Conservation (phyloP, 2,113 vertebrate genomes). For the Xerus inauris region DNA sequence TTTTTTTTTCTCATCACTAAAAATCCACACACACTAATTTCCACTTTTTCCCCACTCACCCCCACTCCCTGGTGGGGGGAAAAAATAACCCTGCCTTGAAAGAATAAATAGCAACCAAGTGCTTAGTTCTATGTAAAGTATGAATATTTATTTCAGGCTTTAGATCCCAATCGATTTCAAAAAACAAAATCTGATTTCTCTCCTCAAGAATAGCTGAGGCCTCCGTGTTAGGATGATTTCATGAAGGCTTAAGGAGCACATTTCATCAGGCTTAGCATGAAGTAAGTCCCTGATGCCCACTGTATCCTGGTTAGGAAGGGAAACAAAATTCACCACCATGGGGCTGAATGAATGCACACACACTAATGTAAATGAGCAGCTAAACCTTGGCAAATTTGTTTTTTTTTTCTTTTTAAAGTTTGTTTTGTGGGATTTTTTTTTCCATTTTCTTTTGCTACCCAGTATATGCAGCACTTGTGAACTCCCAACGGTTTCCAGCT, state of each 20-base stretch:
- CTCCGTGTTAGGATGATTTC: slow-evolving; percentile 55
- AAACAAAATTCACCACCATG: slow-evolving; percentile 81
- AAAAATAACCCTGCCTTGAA: slow-evolving; percentile 66
- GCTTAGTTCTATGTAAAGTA: slow-evolving; percentile 83
- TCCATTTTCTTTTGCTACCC: slow-evolving; percentile 78
- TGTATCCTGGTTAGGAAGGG: slow-evolving; percentile 71
- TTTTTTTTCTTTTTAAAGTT: slow-evolving; percentile 44
- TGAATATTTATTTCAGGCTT: slow-evolving; percentile 88
- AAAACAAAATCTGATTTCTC: slow-evolving; percentile 81
- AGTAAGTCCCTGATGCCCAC: slow-evolving; percentile 82
- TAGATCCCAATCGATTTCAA: slow-evolving; percentile 83
- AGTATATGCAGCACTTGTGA: slow-evolving; percentile 83
- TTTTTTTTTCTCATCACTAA: slow-evolving; percentile 53
- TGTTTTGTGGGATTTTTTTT: slow-evolving; percentile 54
- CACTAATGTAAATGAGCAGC: slow-evolving; percentile 85
- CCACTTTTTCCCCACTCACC: not conserved
- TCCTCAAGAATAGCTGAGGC: slow-evolving; percentile 72
- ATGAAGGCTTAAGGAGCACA: slow-evolving; percentile 78
- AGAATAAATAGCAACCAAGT: slow-evolving; percentile 84
- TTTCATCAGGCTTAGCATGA: slow-evolving; percentile 82
- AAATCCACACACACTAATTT: slow-evolving; percentile 29
- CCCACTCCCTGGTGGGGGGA: not conserved
- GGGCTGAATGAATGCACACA: slow-evolving; percentile 83
- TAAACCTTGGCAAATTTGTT: slow-evolving; percentile 84
- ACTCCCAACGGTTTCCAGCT: slow-evolving; percentile 83